Evolutionary conservation across 2,888 invertebrate genomes (phyloP).

Genomic region (Tromatobia lineatoria): DNA sequence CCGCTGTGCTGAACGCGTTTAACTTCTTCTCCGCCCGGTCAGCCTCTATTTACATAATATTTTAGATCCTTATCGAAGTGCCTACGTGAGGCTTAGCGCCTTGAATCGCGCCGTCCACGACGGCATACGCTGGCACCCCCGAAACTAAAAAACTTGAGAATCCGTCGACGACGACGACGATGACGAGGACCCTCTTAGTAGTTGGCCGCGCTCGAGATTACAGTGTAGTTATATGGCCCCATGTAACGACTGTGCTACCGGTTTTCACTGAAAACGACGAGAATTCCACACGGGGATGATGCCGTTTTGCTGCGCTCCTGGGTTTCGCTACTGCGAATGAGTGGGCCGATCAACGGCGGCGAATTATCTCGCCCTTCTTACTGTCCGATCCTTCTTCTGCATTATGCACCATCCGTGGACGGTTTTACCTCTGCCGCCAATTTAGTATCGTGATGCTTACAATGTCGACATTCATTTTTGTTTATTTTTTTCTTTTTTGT

Average conservation of each 20-base stretch:
- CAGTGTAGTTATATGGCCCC: conserved; percentile 61
- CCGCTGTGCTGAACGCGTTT: conserved; percentile 37
- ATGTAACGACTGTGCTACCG: conserved; percentile 68
- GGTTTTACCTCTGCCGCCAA: conserved; percentile 47
- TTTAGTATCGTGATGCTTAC: conserved; percentile 50
- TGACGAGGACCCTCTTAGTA: not conserved
- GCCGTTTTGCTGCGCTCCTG: conserved; percentile 3
- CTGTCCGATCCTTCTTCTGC: conserved; percentile 53
- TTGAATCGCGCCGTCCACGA: conserved; percentile 63
- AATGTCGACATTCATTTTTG: conserved; percentile 36
- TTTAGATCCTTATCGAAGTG: conserved; percentile 75
- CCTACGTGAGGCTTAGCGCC: conserved; percentile 72
- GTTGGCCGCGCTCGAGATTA: conserved; percentile 39
- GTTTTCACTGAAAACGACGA: conserved; percentile 62
- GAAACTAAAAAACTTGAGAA: conserved; percentile 44
- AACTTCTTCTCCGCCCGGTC: conserved; percentile 54
- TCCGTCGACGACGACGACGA: conserved; percentile 22
- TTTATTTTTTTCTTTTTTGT: not conserved
- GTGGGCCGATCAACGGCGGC: conserved; percentile 25
- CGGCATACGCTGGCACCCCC: not conserved
- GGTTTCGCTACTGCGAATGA: conserved; percentile 31
- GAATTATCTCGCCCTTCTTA: conserved; percentile 63
- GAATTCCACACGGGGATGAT: conserved; percentile 30
- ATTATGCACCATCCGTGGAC: conserved; percentile 55
- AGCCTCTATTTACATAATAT: conserved; percentile 83